These are phyloP conservation scores for Mesoligia furuncula DNA, from an alignment of 2,888 invertebrate species.

Conservation along the genomic window DNA sequence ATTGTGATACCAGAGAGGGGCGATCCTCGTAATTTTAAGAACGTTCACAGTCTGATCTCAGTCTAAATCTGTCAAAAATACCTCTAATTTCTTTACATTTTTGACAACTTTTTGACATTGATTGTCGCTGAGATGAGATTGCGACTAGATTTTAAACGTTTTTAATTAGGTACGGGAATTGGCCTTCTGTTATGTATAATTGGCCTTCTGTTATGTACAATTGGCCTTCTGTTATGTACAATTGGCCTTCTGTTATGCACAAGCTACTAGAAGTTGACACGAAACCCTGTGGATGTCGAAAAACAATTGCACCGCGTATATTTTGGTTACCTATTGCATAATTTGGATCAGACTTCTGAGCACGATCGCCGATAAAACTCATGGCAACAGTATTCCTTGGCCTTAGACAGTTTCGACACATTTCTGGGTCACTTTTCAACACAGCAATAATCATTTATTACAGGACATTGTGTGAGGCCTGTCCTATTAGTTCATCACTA, in stretches of 20 bases:
- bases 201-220: not conserved
- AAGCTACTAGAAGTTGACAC: not conserved
- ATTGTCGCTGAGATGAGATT: too few species aligned
- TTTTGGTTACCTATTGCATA: constrained; percentile 24
- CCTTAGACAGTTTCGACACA: constrained; percentile 43
- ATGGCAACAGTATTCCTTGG: constrained; percentile 46
- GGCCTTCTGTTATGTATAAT: not conserved
- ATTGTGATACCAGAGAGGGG: too few species aligned
- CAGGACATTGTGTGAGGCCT: constrained; percentile 25
- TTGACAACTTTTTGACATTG: too few species aligned
- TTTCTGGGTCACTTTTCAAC: constrained; percentile 14
- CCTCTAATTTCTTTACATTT: too few species aligned
- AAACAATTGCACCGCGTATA: not conserved
- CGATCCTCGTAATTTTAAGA: too few species aligned
- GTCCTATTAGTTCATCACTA: not conserved
- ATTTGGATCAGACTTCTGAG: constrained; percentile 19
- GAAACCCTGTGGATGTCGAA: not conserved
- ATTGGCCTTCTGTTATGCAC: not conserved
- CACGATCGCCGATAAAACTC: constrained; percentile 52
- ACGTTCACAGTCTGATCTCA: too few species aligned
- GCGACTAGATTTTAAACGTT: too few species aligned
- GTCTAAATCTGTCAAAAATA: too few species aligned
- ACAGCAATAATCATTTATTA: constrained; percentile 20
- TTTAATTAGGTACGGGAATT: too few species aligned
- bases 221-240: not conserved